phyloP scores from a whole-genome alignment of 2,888 invertebrate species.

The Eudemis profundana region DNA sequence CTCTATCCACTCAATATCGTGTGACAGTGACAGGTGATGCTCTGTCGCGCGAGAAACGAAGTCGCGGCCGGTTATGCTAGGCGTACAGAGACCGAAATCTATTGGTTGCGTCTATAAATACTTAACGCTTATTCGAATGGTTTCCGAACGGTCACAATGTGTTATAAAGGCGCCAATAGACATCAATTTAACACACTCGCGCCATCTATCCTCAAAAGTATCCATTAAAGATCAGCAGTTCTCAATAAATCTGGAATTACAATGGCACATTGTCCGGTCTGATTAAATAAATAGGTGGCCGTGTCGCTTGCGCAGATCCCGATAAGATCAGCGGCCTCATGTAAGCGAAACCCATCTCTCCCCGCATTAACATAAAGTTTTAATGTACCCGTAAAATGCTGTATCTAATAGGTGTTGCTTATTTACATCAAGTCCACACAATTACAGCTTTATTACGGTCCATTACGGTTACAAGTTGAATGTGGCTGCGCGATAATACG shows the following conservation, averaged over 20 bases:
- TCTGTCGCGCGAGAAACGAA: no score
- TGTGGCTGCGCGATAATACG: slow-evolving; percentile 29
- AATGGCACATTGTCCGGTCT: slow-evolving; percentile 84
- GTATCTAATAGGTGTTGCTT: slow-evolving; percentile 43
- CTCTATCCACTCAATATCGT: no score
- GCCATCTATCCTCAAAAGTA: slow-evolving; percentile 60
- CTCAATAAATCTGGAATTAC: slow-evolving; percentile 80
- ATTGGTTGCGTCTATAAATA: no score
- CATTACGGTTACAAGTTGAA: slow-evolving; percentile 38
- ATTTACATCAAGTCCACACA: slow-evolving; percentile 37
- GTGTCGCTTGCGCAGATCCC: slow-evolving; percentile 76
- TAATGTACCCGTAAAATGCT: slow-evolving; percentile 50
- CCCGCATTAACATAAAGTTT: slow-evolving; percentile 58
- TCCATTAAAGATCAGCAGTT: slow-evolving; percentile 68
- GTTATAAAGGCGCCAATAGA: slow-evolving; percentile 27
- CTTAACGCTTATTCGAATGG: neutral
- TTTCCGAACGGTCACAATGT: neutral
- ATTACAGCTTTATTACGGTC: slow-evolving; percentile 41
- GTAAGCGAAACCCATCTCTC: slow-evolving; percentile 63
- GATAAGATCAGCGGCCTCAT: slow-evolving; percentile 70
- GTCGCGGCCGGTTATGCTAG: no score
- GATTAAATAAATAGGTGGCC: slow-evolving; percentile 83
- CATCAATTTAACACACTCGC: slow-evolving; percentile 40
- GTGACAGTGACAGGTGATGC: no score
- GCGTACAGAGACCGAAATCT: no score